phyloP scores from a whole-genome alignment of 2,888 invertebrate species.

The Chloromyia formosa region DNA sequence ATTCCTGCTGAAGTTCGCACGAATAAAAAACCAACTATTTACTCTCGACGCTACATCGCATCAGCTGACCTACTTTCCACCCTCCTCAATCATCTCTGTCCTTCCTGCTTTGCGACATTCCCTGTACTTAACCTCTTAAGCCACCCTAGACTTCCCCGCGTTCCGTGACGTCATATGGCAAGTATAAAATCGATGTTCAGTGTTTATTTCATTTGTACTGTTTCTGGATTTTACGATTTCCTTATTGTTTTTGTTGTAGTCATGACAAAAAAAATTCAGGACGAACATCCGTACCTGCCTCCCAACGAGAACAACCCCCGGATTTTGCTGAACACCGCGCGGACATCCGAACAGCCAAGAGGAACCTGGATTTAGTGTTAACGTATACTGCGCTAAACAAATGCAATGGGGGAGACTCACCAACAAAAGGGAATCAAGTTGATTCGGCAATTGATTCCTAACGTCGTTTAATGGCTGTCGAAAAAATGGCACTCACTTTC shows the following conservation, averaged over 20 bases:
- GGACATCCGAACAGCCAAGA: too few species aligned
- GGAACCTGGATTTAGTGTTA: too few species aligned
- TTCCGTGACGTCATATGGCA: slow-evolving; percentile 19
- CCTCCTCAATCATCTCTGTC: not conserved
- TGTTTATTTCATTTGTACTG: slow-evolving; percentile 29
- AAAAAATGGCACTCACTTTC: too few species aligned
- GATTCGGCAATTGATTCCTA: too few species aligned
- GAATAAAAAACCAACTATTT: too few species aligned
- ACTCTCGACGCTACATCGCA: not conserved
- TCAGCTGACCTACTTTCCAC: slow-evolving; percentile 1
- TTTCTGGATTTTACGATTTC: not conserved
- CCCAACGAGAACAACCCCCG: too few species aligned
- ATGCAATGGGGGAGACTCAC: too few species aligned
- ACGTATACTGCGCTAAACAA: too few species aligned
- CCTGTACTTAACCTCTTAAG: not conserved
- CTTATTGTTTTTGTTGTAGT: slow-evolving; percentile 22
- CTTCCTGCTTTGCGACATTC: not conserved
- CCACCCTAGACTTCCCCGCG: not conserved
- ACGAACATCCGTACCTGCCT: not conserved
- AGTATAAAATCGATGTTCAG: slow-evolving; percentile 27
- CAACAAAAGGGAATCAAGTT: too few species aligned
- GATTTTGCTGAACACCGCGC: too few species aligned
- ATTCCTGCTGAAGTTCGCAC: too few species aligned
- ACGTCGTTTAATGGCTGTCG: too few species aligned
- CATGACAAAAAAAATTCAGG: not conserved